Percentiles rank a stretch among this genome's conserved stretches.
Evolutionary conservation across 2,888 invertebrate species (phyloP).

Genomic region (Melanostoma scalare): DNA sequence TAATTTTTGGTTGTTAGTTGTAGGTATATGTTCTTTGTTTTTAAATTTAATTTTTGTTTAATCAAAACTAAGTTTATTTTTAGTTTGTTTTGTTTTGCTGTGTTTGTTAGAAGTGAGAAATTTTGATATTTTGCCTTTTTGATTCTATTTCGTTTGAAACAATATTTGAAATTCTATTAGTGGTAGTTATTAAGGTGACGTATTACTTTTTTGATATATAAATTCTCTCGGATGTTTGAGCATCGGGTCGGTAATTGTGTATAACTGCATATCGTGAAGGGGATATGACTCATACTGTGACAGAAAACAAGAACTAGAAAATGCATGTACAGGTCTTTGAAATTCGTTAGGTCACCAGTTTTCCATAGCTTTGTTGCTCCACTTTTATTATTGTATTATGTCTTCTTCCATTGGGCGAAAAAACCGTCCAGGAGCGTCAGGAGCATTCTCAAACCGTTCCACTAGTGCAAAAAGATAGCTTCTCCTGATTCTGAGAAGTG

Average conservation of each 20-base stretch:
- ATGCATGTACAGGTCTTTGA: too few species aligned
- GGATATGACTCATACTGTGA: too few species aligned
- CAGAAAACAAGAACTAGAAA: too few species aligned
- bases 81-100: conserved; percentile 20
- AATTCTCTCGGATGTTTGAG: conserved; percentile 8
- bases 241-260: conserved; percentile 18
- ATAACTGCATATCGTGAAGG: too few species aligned
- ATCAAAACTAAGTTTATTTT: conserved; percentile 37
- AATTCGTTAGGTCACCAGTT: too few species aligned
- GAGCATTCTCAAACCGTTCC: too few species aligned
- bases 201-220: conserved; percentile 45
- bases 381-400: too few species aligned
- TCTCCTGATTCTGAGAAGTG: too few species aligned
- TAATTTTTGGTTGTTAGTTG: conserved; percentile 66
- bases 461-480: too few species aligned
- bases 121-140: conserved; percentile 65
- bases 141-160: conserved; percentile 55
- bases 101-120: conserved; percentile 42
- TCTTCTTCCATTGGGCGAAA: too few species aligned
- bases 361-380: too few species aligned
- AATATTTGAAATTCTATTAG: conserved; percentile 21
- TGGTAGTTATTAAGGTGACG: conserved; percentile 45
- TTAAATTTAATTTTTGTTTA: conserved; percentile 16
- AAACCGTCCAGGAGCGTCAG: too few species aligned
- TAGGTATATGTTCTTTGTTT: conserved; percentile 29